Base-by-base conservation (phyloP, 2,797 vertebrate genomes). In the Cryptoprocta ferox region DNA sequence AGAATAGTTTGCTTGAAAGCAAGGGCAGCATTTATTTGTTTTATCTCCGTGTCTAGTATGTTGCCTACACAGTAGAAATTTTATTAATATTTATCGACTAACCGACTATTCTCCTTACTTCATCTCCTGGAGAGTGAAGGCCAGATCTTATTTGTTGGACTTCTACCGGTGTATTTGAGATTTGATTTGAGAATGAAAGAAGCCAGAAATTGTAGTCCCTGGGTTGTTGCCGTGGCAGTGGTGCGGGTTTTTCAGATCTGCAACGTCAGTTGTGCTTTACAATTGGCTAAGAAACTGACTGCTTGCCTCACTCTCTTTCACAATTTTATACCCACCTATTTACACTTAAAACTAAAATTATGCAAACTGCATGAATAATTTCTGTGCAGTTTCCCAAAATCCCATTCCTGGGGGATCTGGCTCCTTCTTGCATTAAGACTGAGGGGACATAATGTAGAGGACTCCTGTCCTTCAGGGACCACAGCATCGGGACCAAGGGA, bases 271-370 rank as follows among this genome's bases (percentile, higher is more conserved):
- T 84, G 4, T 75, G 35, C 2, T 15, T 65, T 53, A n/a, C 0
- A 30, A 75, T 50, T 87, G 76, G 71, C 71, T 91, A 90, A 92
- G 81, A 73, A 93, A 88, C 30, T 11, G 50, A 94, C 32, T 2
- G 14, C 26, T 66, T 32, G 39, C 39, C 30, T 92, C 71, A 87
- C 6, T 2, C 16, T 14, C 1, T 1, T 76, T 78, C 30, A 35
- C 18, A 83, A 61, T 75, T 88, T 91, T 86, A 83, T 76, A 19
- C 59, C 71, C 4, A 3, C 48, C n/a, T 61, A 50, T 37, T 39
- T 39, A 56, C 39, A 59, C 37, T 76, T 87, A 75, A 45, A 66
- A 68, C 75, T 81, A 81, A 95, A 91, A 93, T 91, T 83, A 73
- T 65, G 53, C 66, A 89, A 86, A 32, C 18, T 73, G 39, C n/a